Conservation (phyloP, 2,113 vertebrate genomes). For the Brienomyrus brachyistius region DNA sequence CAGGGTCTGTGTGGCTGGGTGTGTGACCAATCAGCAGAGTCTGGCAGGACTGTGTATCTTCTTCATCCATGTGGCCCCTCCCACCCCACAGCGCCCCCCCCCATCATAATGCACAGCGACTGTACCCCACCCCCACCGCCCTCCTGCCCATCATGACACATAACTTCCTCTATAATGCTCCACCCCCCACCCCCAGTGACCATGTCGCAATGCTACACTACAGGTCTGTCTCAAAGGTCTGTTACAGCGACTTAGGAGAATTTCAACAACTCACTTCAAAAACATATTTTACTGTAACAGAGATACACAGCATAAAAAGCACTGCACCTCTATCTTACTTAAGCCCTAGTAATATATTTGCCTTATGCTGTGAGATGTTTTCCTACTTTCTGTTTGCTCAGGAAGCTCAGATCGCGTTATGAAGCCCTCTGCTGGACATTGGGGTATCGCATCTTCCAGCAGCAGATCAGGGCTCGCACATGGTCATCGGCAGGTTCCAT, state of each 20-base stretch:
- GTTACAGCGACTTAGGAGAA: neutral
- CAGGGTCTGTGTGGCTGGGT: neutral
- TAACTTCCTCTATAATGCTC: neutral
- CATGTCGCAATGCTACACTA: neutral
- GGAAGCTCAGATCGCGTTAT: slow-evolving; percentile 64
- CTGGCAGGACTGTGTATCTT: neutral
- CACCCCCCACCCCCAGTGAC: neutral
- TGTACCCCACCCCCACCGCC: neutral
- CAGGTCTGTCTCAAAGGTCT: neutral
- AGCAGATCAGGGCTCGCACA: neutral
- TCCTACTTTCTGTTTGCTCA: neutral
- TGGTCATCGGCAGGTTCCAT: neutral
- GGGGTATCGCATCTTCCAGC: slow-evolving; percentile 7
- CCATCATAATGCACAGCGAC: neutral
- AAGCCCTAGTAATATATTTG: neutral
- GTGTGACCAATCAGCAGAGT: neutral
- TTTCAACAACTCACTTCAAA: neutral
- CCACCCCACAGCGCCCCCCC: neutral
- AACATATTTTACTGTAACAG: neutral
- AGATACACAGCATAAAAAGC: neutral
- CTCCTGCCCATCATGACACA: neutral
- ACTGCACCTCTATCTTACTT: neutral
- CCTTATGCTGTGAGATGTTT: neutral
- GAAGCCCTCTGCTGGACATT: slow-evolving; percentile 96
- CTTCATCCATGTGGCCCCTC: neutral